phyloP scores from a whole-genome alignment of 2,888 invertebrate species.

The Anarsia innoxiella region DNA sequence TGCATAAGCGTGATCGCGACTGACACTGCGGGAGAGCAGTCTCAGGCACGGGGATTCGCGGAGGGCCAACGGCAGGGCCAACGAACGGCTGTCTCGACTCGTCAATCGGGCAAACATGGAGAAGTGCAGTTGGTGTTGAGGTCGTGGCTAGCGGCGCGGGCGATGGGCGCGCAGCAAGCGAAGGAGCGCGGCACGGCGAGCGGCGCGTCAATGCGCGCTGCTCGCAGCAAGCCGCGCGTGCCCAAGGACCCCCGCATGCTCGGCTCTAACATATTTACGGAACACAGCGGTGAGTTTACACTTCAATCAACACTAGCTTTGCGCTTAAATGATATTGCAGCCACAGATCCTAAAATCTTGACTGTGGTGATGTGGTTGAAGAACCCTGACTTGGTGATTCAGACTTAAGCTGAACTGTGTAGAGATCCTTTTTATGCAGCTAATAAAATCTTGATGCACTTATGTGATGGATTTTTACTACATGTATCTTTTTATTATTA shows the following conservation, averaged over 20 bases:
- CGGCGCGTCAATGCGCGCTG: constrained; percentile 83
- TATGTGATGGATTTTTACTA: too few species aligned
- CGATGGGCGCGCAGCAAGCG: constrained; percentile 95
- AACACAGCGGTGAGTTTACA: constrained; percentile 94
- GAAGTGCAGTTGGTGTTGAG: constrained; percentile 1
- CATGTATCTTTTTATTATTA: too few species aligned
- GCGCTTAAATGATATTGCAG: too few species aligned
- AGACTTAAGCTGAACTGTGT: too few species aligned
- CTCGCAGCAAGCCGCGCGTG: constrained; percentile 83
- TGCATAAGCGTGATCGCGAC: background rate
- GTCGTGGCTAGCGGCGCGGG: constrained; percentile 22
- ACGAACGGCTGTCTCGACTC: background rate
- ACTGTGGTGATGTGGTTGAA: too few species aligned
- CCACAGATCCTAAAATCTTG: too few species aligned
- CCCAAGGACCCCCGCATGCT: constrained; percentile 89
- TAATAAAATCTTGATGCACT: too few species aligned
- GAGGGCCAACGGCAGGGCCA: background rate
- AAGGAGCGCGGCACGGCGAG: constrained; percentile 88
- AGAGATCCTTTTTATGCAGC: too few species aligned
- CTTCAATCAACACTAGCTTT: too few species aligned
- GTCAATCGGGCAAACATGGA: background rate
- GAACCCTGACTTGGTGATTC: too few species aligned
- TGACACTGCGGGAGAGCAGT: constrained; percentile 10
- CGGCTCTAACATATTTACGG: constrained; percentile 94
- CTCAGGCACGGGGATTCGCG: background rate